Evolutionary conservation across 2,888 invertebrate species (phyloP).

Genomic region (Parnassius mnemosyne): DNA sequence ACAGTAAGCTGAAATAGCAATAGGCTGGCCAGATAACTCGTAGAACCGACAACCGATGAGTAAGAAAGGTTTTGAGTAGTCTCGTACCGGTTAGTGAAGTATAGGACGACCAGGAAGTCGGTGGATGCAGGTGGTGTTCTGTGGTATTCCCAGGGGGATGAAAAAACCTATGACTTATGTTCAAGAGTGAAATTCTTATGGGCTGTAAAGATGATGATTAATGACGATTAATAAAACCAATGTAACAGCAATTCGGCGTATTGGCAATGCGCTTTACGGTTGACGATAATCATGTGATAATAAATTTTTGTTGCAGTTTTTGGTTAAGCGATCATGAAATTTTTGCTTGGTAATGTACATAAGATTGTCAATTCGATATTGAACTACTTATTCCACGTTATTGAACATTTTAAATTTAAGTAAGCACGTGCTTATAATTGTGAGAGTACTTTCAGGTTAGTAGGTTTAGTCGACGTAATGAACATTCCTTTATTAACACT

Average conservation of each 20-base stretch:
- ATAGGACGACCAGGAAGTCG: too few relatives aligned
- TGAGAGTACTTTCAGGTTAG: conserved; percentile 65
- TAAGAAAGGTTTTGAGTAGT: too few relatives aligned
- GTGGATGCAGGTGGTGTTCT: too few relatives aligned
- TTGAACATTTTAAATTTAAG: conserved; percentile 26
- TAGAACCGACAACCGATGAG: too few relatives aligned
- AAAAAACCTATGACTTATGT: too few relatives aligned
- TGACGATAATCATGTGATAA: conserved; percentile 25
- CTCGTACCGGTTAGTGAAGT: too few relatives aligned
- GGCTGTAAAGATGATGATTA: too few relatives aligned
- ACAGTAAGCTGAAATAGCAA: too few relatives aligned
- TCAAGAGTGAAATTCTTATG: too few relatives aligned
- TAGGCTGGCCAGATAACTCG: too few relatives aligned
- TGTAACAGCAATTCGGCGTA: conserved; percentile 7
- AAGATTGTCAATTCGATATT: conserved; percentile 50
- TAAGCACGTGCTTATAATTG: conserved; percentile 59
- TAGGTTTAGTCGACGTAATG: conserved; percentile 57
- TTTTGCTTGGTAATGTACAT: conserved; percentile 51
- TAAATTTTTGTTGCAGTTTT: conserved; percentile 24
- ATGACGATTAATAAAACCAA: conserved; percentile 6
- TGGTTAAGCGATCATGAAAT: conserved; percentile 14
- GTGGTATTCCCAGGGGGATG: too few relatives aligned
- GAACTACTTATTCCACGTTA: conserved; percentile 22
- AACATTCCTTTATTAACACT: conserved; percentile 71
- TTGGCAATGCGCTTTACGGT: conserved; percentile 1